Evolutionary conservation across 2,113 vertebrate genomes (phyloP).

Genomic region (Boulengeromyrus knoepffleri): DNA sequence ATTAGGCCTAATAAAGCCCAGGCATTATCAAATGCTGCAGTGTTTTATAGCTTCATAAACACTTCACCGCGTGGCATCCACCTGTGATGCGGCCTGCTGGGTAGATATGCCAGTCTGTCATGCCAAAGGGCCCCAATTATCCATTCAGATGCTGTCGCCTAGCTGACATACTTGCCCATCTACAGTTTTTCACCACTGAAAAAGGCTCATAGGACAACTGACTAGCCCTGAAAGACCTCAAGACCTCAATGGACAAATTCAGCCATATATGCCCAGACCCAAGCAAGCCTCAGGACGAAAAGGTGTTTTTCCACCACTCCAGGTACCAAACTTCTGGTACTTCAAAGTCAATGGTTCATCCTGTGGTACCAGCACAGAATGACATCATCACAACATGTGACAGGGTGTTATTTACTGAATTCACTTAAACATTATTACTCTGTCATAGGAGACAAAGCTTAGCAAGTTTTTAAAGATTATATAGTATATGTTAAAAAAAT

Average conservation of each 20-base stretch:
- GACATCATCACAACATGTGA: neutral
- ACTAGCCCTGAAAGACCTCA: neutral
- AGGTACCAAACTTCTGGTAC: neutral
- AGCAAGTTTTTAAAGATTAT: neutral
- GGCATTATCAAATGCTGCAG: conserved; percentile 35
- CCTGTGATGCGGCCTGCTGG: conserved; percentile 28
- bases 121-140: neutral
- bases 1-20: conserved; percentile 35
- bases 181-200: neutral
- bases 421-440: neutral
- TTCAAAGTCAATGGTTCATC: neutral
- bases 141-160: neutral
- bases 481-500: neutral
- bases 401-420: neutral
- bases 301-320: neutral
- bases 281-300: neutral
- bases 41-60: conserved; percentile 42
- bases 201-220: neutral
- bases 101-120: neutral
- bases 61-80: conserved; percentile 35
- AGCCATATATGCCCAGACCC: neutral
- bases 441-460: neutral
- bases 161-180: neutral
- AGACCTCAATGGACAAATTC: neutral
- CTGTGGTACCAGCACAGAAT: neutral